Conservation (phyloP, 1,140 invertebrate species). For the Mylabris phalerata region DNA sequence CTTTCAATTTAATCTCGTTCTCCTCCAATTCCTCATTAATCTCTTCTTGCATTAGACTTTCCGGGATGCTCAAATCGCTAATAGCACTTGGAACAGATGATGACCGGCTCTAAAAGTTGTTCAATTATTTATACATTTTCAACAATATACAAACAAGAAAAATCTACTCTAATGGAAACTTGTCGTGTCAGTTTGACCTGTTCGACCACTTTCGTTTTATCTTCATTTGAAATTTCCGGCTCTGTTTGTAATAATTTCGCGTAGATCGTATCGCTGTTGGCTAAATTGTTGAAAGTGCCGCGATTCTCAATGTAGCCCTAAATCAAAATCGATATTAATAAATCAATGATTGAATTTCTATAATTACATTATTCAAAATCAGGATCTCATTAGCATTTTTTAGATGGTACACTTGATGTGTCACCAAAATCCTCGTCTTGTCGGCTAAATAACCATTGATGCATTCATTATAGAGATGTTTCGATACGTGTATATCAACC, state of each 20-base stretch:
- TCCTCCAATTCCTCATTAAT: slow-evolving; percentile 15
- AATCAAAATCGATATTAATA: not conserved
- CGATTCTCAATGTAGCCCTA: slow-evolving; percentile 51
- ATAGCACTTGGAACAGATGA: slow-evolving; percentile 28
- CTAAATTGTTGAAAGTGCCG: slow-evolving; percentile 60
- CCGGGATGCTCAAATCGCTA: slow-evolving; percentile 35
- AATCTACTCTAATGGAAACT: slow-evolving; percentile 29
- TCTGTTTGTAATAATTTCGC: slow-evolving; percentile 42
- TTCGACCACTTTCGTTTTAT: slow-evolving; percentile 25
- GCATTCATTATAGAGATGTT: slow-evolving; percentile 68
- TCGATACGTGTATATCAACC: slow-evolving; percentile 72
- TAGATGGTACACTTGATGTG: slow-evolving; percentile 80
- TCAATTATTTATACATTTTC: not conserved
- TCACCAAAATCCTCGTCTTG: slow-evolving; percentile 68
- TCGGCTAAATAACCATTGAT: slow-evolving; percentile 58
- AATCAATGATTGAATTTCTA: too few relatives aligned
- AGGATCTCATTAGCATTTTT: slow-evolving; percentile 63
- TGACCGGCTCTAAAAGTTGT: slow-evolving; percentile 23
- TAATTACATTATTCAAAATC: slow-evolving; percentile 49
- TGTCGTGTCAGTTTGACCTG: slow-evolving; percentile 22
- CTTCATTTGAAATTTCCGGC: slow-evolving; percentile 27
- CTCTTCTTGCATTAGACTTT: slow-evolving; percentile 32
- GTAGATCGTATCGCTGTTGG: slow-evolving; percentile 57
- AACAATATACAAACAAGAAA: too few relatives aligned
- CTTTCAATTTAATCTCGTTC: slow-evolving; percentile 29